phyloP scores from a whole-genome alignment of 2,888 invertebrate species.

The Megalurothrips usitatus region DNA sequence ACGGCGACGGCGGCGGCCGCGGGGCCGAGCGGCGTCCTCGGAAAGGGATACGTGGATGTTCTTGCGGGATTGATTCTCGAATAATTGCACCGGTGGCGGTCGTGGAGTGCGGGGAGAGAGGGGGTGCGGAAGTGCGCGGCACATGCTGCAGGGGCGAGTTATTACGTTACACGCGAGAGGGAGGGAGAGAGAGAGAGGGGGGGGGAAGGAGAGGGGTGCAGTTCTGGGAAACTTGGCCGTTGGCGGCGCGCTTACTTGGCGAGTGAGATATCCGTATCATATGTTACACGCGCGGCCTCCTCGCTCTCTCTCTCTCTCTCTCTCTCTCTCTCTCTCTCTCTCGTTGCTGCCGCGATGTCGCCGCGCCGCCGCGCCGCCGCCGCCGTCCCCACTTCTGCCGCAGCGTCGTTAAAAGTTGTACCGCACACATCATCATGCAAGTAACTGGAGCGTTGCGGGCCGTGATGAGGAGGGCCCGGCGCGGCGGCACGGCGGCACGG shows the following conservation, averaged over 20 bases:
- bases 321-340: too few relatives aligned
- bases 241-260: background rate
- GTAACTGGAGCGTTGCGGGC: background rate
- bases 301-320: too few relatives aligned
- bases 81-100: background rate
- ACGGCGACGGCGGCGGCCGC: background rate
- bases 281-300: background rate
- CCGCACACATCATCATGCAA: background rate
- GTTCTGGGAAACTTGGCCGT: background rate
- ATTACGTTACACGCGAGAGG: background rate
- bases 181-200: background rate
- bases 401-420: background rate
- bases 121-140: slow-evolving; percentile 1
- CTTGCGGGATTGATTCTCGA: too few relatives aligned
- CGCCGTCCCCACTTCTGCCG: background rate
- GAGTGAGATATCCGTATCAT: background rate
- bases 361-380: background rate
- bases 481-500: background rate
- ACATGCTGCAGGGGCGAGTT: background rate
- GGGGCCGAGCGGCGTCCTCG: too few relatives aligned
- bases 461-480: background rate
- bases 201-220: background rate
- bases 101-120: background rate
- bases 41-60: too few relatives aligned
- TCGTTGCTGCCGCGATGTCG: background rate